Base-by-base conservation (phyloP, 2,888 invertebrate species). In the Minunthozetes semirufus region DNA sequence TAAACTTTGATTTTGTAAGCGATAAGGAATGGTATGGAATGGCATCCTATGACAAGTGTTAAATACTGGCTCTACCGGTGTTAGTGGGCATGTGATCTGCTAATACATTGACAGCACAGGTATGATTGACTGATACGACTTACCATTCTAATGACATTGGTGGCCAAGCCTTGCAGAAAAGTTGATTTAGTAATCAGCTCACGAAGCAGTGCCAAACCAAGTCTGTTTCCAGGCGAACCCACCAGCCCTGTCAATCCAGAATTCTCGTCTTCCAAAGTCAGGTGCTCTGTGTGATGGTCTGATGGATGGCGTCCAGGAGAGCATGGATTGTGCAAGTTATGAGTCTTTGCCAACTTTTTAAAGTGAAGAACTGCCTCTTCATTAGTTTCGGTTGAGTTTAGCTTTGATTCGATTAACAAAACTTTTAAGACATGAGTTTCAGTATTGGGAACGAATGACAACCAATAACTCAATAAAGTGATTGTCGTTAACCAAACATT, bases 141-240 rank as follows among this genome's bases (percentile, higher is more conserved):
- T n/a, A 63, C 63, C 63, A 63, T 63, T 63, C 33, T 11, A 19
- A 63, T 63, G 19, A 63, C 19, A 63, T 63, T 63, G 33, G 33
- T 63, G 33, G 63, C 63, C 27, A 63, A 8, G 19, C 63, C 33
- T 33, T 63, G 63, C 15, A 63, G n/a, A 19, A 63, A 63, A 1
- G 63, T 63, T 33, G 63, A 63, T 63, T 63, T 63, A 33, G 63
- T 63, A 63, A 63, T 63, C 63, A 63, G 33, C 63, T 63, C 63
- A 63, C 63, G 63, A 33, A 63, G 63, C 17, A 63, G 27, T 63
- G 33, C 33, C 38, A 63, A n/a, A 17, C 63, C 33, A n/a, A 63
- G 33, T 19, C 4, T 63, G 63, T 63, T 63, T 63, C 63, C 63
- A 63, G 63, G 33, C 33, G 33, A 29, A 38, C 63, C 63, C 19